phyloP scores from a whole-genome alignment of 2,888 invertebrate species.

The Cistogaster globosa region DNA sequence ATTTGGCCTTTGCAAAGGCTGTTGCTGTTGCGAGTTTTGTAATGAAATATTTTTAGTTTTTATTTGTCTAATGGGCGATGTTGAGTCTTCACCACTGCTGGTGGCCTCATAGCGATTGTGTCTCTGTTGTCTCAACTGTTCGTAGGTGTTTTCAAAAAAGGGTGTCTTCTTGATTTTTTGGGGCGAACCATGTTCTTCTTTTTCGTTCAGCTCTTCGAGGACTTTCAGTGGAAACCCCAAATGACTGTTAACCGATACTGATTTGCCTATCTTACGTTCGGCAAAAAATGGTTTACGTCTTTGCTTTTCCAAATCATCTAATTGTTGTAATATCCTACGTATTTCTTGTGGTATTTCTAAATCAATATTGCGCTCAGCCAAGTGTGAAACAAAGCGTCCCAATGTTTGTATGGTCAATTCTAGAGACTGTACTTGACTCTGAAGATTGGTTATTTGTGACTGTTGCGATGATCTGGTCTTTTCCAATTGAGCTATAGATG shows the following conservation, averaged over 20 bases:
- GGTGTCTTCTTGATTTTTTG: conserved; percentile 83
- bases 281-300: conserved; percentile 81
- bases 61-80: conserved; percentile 75
- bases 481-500: conserved; percentile 85
- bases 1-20: conserved; percentile 82
- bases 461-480: conserved; percentile 86
- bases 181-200: conserved; percentile 83
- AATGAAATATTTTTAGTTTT: conserved; percentile 9
- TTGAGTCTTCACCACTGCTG: conserved; percentile 78
- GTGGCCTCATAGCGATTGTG: conserved; percentile 80
- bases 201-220: conserved; percentile 83
- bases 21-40: conserved; percentile 15
- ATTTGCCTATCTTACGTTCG: conserved; percentile 83
- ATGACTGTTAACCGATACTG: conserved; percentile 83
- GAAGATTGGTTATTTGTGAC: conserved; percentile 86
- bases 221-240: conserved; percentile 83
- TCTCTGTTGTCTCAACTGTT: conserved; percentile 87
- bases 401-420: conserved; percentile 90
- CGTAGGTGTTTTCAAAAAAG: conserved; percentile 88
- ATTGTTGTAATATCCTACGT: conserved; percentile 88
- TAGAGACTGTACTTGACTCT: conserved; percentile 88
- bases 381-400: conserved; percentile 88
- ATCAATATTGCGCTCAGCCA: conserved; percentile 87
- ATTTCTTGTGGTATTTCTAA: conserved; percentile 90
- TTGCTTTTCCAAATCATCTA: conserved; percentile 83